Evolutionary conservation across 2,797 vertebrate species (phyloP), one percentile per base, ranked within the genome.

Genomic region (Mallotus villosus): DNA sequence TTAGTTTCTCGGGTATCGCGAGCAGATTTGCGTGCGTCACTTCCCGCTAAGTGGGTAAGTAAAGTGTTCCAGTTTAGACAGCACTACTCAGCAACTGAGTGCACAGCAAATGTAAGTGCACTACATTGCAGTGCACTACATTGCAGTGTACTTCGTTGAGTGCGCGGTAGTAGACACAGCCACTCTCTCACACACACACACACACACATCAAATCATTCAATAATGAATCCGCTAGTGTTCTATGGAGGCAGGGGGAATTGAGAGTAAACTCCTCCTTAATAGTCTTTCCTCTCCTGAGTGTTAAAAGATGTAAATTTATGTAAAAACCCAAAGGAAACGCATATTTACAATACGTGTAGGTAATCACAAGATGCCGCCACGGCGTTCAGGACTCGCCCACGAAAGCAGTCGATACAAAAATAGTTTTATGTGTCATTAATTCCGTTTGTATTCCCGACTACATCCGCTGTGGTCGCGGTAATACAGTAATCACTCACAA

Each of bases 391-490:
- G 93, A 77, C 86, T 88, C 82, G 92, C 91, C 94, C 93, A 94
- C 90, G 90, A 93, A 95, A 87, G 94, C 94, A 94, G 89, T 92
- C 93, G 91, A 92, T 93, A 93, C 93, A 92, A 93, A 94, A 94
- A 94, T 94, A 94, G 94, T 95, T 96, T 97, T 96, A 97, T 96
- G 95, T 96, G 85, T 97, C 96, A 97, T 97, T 97, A 97, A 96
- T 96, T 97, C 94, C 93, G 91, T 93, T 91, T 93, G 93, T 88
- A 63, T 94, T 94, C 93, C 91, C 90, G 86, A 93, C 92, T 95
- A 93, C 94, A 93, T 95, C 93, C 94, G 93, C 92, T 95, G 93
- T 95, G 94, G 92, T 92, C 88, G 86, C 88, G 92, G 94, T 96
- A 96, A 96, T 96, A 94, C 95, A 95, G 95, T 96, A 96, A 97